phyloP scores from a whole-genome alignment of 1,140 invertebrate genomes.

The Aphidius gifuensis region DNA sequence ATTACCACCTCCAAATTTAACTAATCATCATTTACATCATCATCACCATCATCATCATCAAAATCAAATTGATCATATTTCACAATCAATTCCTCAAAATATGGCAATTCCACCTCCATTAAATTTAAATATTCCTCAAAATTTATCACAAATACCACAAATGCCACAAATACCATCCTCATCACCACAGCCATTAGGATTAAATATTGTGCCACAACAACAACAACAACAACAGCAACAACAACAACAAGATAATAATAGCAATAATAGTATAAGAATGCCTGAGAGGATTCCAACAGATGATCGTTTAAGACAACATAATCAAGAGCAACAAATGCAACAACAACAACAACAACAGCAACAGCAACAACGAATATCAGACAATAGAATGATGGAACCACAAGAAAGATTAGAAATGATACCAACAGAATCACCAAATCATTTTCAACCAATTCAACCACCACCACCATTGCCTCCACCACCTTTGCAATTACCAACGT shows the following conservation, averaged over 20 bases:
- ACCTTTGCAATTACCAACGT: not conserved
- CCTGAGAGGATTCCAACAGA: constrained; percentile 36
- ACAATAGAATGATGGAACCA: constrained; percentile 30
- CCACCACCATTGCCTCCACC: constrained; percentile 30
- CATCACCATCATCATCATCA: too few species aligned
- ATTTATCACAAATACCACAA: constrained; percentile 44
- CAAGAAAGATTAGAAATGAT: constrained; percentile 31
- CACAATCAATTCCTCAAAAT: constrained; percentile 41
- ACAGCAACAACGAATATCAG: constrained; percentile 22
- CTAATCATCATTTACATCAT: too few species aligned
- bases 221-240: constrained; percentile 20
- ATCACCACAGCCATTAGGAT: constrained; percentile 45
- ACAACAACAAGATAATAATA: constrained; percentile 14
- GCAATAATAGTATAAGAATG: constrained; percentile 20
- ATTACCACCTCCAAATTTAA: too few species aligned
- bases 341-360: not conserved
- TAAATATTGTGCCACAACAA: constrained; percentile 41
- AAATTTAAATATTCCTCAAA: constrained; percentile 47
- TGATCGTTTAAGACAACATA: constrained; percentile 25
- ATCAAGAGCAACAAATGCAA: constrained; percentile 25
- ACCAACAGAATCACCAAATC: constrained; percentile 39
- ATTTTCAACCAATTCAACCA: constrained; percentile 57
- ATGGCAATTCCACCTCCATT: constrained; percentile 46
- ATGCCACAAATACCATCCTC: constrained; percentile 29
- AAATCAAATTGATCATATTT: not conserved